These are phyloP conservation scores for Gnathochromis pfefferi DNA, from an alignment of 2,113 vertebrate species.

Conservation along the genomic window DNA sequence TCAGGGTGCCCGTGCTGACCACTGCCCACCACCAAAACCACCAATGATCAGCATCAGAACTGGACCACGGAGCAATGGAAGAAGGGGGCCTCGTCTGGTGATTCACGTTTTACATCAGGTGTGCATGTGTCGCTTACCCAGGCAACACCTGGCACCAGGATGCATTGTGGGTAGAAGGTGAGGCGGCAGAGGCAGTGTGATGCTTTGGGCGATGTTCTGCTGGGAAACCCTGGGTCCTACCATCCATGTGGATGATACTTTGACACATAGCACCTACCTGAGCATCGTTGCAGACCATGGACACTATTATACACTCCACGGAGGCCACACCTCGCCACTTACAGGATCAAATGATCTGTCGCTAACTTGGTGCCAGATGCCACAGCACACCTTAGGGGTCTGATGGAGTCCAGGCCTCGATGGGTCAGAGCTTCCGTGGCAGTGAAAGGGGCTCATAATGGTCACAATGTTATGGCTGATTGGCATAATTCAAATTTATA, in stretches of 20 bases:
- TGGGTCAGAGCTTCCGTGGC: rapidly evolving
- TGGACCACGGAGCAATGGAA: background rate
- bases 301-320: rapidly evolving
- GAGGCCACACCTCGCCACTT: background rate
- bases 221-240: background rate
- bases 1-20: background rate
- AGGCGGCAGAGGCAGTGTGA: rapidly evolving
- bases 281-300: rapidly evolving
- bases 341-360: background rate
- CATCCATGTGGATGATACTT: background rate
- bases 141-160: background rate
- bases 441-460: background rate
- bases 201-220: background rate
- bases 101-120: background rate
- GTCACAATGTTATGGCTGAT: background rate
- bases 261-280: background rate
- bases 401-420: background rate
- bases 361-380: background rate
- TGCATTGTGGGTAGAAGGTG: background rate
- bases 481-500: background rate
- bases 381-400: background rate
- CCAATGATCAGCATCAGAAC: background rate
- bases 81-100: background rate
- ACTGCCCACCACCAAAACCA: background rate
- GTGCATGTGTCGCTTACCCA: background rate